These are phyloP conservation scores for Odocoileus hemionus DNA, from an alignment of 2,113 vertebrate species.

Conservation along the genomic window DNA sequence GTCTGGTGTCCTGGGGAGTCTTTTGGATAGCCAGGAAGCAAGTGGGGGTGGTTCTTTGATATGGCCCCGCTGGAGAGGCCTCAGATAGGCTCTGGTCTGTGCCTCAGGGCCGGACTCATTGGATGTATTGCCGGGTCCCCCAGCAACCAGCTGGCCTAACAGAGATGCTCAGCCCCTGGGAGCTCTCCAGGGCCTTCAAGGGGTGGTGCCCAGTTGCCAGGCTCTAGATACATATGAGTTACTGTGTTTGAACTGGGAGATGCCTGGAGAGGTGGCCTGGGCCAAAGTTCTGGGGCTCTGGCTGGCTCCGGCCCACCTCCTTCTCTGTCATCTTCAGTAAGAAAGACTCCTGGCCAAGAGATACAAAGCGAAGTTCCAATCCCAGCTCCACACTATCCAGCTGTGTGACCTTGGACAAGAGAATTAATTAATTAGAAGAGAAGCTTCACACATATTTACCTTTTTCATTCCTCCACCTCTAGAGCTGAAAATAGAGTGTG, in stretches of 20 bases:
- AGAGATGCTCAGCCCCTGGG: background rate
- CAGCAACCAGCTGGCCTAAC: no score
- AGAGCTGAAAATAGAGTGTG: background rate
- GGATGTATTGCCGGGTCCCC: background rate
- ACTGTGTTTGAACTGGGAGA: background rate
- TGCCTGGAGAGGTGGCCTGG: background rate
- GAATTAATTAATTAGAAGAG: background rate
- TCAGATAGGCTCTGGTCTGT: background rate
- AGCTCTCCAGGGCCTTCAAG: background rate
- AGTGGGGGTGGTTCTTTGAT: fast-evolving
- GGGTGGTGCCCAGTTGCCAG: background rate
- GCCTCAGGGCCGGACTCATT: background rate
- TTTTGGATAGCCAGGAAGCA: background rate
- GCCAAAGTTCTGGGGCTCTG: background rate
- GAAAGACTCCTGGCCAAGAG: background rate
- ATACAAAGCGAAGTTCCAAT: background rate
- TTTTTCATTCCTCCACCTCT: background rate
- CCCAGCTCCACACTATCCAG: background rate
- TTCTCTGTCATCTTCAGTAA: background rate
- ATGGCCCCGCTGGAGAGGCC: background rate
- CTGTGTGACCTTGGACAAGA: background rate
- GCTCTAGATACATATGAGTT: background rate
- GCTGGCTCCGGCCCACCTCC: no score
- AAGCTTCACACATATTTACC: background rate
- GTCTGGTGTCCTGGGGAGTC: background rate